Evolutionary conservation across 2,888 invertebrate genomes (phyloP).

Genomic region (Elaeidobius kamerunicus): DNA sequence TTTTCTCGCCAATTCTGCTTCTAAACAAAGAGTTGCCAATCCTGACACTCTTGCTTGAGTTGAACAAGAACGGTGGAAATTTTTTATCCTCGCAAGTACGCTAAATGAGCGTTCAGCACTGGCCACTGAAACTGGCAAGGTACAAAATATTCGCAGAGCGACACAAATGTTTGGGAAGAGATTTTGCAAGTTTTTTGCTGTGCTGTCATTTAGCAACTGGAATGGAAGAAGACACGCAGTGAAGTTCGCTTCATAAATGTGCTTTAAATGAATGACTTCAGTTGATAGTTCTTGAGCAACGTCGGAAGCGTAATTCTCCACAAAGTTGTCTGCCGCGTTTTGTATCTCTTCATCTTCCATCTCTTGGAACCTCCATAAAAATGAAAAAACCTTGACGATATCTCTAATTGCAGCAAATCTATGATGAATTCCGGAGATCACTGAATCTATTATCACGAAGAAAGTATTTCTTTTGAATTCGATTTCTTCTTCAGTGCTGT

Average conservation of each 20-base stretch:
- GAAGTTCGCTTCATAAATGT: not conserved
- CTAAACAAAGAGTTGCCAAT: not conserved
- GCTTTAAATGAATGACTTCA: not conserved
- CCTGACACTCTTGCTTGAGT: not conserved
- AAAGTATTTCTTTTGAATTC: too few relatives aligned
- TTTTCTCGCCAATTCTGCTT: not conserved
- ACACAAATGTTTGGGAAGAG: not conserved
- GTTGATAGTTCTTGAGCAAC: too few relatives aligned
- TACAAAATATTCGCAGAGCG: not conserved
- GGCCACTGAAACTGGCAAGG: not conserved
- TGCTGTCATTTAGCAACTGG: not conserved
- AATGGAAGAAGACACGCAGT: not conserved
- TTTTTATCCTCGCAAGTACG: not conserved
- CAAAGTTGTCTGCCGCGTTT: too few relatives aligned
- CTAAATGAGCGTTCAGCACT: not conserved
- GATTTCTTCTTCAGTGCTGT: too few relatives aligned
- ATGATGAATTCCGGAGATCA: not conserved
- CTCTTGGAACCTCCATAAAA: too few relatives aligned
- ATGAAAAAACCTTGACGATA: too few relatives aligned
- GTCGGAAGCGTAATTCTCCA: too few relatives aligned
- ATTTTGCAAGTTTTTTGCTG: not conserved
- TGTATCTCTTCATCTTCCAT: too few relatives aligned
- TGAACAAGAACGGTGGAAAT: not conserved
- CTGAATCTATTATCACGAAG: not conserved
- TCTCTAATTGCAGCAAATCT: not conserved